Base-by-base conservation (phyloP, 2,888 invertebrate species). In the Tipula unca region DNA sequence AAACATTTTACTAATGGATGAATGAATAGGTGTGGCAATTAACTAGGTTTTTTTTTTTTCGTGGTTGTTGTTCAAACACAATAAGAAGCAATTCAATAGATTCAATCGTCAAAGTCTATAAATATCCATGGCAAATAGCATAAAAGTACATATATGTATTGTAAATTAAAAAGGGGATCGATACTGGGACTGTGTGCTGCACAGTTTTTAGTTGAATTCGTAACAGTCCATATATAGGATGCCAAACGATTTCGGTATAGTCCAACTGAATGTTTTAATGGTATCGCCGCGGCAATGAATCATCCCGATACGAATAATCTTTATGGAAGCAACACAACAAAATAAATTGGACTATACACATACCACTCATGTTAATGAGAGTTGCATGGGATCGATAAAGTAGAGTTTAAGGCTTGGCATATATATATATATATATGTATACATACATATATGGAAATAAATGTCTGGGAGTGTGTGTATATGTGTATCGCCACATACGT, bases 1-100 rank as follows among this genome's bases (percentile, higher is more conserved):
- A 69, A 69, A 69, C 25, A 69, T 69, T 69, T 69, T 69, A 69
- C 69, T 69, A 69, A 69, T 69, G 69, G 69, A 69, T 69, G 69
- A 69, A 69, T 13, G 69, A 69, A 69, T n/a, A 69, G 69, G 69
- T 69, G 69, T 25, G 69, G 69, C 69, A 69, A 69, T 69, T 69
- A 69, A 25, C 69, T 69, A 69, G 69, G 69, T 69, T 69, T 69
- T 25, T 69, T n/a, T n/a, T n/a, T n/a, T n/a, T n/a, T n/a, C n/a
- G 69, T 69, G 69, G 69, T 69, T 69, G 25, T 69, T 69, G 69
- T 69, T 69, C 10, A 69, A 69, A 69, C 69, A 69, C 69, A 69
- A 69, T 69, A 25, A 25, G 69, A 69, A 69, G 69, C 69, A 25
- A 25, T 69, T 69, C 69, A 69, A 69, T 69, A 69, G 69, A 69